Percentiles rank a stretch among this genome's conserved stretches.
Conservation (phyloP, 2,797 vertebrate species). For the Melanotaenia pygmaea region DNA sequence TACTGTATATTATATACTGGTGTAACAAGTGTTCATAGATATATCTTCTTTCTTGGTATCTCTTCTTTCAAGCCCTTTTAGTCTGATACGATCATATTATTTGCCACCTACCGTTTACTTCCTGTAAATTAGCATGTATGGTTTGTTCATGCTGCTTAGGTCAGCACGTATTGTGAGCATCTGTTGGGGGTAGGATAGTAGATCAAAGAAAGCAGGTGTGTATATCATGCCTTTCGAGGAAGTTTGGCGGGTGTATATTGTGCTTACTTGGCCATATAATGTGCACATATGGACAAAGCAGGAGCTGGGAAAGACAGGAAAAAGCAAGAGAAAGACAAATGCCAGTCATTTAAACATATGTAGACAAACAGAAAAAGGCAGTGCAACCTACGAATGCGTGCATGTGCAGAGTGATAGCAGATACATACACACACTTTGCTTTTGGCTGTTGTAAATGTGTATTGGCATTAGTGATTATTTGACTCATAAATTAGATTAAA, state of each 20-base stretch:
- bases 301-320: constrained; percentile 34
- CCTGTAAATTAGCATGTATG: constrained; percentile 24
- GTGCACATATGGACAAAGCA: constrained; percentile 54
- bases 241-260: constrained; percentile 29
- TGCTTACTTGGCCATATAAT: constrained; percentile 34
- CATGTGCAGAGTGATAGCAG: neutral
- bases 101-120: constrained; percentile 24
- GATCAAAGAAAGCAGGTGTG: constrained; percentile 58
- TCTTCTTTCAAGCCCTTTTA: neutral
- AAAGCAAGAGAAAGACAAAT: constrained; percentile 22
- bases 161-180: constrained; percentile 30
- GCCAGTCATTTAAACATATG: constrained; percentile 26
- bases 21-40: neutral
- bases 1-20: neutral
- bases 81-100: constrained; percentile 7
- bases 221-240: constrained; percentile 27
- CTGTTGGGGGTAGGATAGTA: constrained; percentile 30
- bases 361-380: neutral
- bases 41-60: neutral
- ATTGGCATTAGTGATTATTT: constrained; percentile 13
- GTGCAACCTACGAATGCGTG: neutral
- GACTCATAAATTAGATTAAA: constrained; percentile 58
- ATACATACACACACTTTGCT: constrained; percentile 3
- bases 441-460: neutral
- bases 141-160: constrained; percentile 14